These are phyloP conservation scores for Pristionchus japonicus DNA, from an alignment of 2,888 invertebrate species.

Conservation along the genomic window DNA sequence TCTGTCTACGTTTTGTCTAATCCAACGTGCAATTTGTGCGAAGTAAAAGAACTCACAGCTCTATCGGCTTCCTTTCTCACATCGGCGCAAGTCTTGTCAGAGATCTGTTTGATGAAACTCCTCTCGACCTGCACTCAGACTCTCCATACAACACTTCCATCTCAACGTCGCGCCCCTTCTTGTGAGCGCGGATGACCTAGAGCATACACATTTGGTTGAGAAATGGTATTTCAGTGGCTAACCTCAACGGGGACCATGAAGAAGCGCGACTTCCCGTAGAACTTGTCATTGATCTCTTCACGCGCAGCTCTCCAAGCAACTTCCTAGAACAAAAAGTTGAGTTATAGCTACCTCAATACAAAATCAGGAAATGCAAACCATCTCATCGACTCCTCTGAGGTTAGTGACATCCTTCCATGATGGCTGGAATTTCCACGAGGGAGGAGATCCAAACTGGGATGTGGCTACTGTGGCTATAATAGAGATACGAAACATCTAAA, in stretches of 20 bases:
- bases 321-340: neutral
- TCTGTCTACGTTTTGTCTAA: too few relatives aligned
- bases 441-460: conserved; percentile 19
- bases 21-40: too few relatives aligned
- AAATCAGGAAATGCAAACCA: neutral
- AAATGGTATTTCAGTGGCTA: too few relatives aligned
- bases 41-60: conserved; percentile 41
- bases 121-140: conserved; percentile 45
- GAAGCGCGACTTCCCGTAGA: conserved; percentile 15
- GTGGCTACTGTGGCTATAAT: neutral
- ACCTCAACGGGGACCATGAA: neutral
- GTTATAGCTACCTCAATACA: neutral
- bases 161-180: neutral
- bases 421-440: neutral
- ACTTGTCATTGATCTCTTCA: conserved; percentile 45
- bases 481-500: neutral
- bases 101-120: conserved; percentile 38
- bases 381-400: conserved; percentile 43
- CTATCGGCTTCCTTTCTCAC: conserved; percentile 40
- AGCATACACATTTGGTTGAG: too few relatives aligned
- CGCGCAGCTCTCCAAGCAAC: conserved; percentile 37
- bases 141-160: conserved; percentile 43
- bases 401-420: conserved; percentile 30
- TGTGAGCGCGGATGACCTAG: conserved; percentile 38
- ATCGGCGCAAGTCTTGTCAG: conserved; percentile 36